These are phyloP conservation scores for Lophius americanus DNA, from an alignment of 2,797 vertebrate species.

Conservation along the genomic window DNA sequence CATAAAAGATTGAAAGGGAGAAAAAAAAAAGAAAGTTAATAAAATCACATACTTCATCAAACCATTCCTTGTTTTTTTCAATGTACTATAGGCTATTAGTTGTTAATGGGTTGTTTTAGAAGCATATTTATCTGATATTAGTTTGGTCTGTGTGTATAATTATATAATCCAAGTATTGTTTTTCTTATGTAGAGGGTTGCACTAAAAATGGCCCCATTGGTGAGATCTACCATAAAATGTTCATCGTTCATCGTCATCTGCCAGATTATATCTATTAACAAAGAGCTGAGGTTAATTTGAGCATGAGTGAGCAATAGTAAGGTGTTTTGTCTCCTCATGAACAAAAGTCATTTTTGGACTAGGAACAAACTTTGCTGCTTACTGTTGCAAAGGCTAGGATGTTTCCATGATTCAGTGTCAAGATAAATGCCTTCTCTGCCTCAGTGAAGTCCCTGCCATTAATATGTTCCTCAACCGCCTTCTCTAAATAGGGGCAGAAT, in stretches of 20 bases:
- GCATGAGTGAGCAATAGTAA: constrained; percentile 36
- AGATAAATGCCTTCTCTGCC: background rate
- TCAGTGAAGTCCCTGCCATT: constrained; percentile 18
- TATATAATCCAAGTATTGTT: too few species aligned
- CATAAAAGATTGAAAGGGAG: too few species aligned
- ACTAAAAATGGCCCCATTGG: constrained; percentile 43
- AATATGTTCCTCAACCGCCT: constrained; percentile 14
- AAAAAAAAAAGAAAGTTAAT: too few species aligned
- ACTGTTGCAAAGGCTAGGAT: too few species aligned
- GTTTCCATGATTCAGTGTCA: background rate
- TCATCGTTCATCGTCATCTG: constrained; percentile 34
- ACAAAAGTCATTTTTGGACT: constrained; percentile 36
- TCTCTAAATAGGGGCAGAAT: constrained; percentile 20
- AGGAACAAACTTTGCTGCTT: background rate
- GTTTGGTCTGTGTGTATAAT: too few species aligned
- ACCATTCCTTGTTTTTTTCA: too few species aligned
- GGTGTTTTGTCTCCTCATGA: constrained; percentile 33
- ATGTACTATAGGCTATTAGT: background rate
- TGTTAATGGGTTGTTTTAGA: background rate
- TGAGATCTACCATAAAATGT: constrained; percentile 31
- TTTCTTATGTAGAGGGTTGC: background rate
- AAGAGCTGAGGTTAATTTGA: constrained; percentile 47
- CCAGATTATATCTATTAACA: constrained; percentile 26
- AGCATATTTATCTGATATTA: too few species aligned
- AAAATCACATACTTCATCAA: too few species aligned